Evolutionary conservation across 2,888 invertebrate genomes (phyloP).

Genomic region (Notodonta dromedarius): DNA sequence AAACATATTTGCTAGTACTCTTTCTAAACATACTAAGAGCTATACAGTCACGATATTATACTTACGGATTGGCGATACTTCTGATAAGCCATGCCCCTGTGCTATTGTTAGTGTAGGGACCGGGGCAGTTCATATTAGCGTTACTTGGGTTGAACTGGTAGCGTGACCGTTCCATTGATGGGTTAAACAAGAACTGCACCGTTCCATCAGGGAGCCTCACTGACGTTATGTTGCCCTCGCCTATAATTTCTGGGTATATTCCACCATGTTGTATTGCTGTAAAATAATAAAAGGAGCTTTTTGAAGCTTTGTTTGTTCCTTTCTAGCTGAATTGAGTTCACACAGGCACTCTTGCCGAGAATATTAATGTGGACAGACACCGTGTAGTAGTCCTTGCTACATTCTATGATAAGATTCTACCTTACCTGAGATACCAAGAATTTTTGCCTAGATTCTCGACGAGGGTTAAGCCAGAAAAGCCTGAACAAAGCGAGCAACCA

Average conservation of each 20-base stretch:
- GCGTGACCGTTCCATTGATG: conserved; percentile 45
- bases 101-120: conserved; percentile 31
- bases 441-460: too few relatives aligned
- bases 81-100: conserved; percentile 63
- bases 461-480: too few relatives aligned
- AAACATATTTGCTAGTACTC: not conserved
- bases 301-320: too few relatives aligned
- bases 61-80: conserved; percentile 64
- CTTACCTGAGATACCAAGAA: too few relatives aligned
- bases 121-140: conserved; percentile 24
- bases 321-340: too few relatives aligned
- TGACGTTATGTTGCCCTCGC: conserved; percentile 70
- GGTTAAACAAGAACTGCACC: conserved; percentile 64
- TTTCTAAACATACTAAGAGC: not conserved
- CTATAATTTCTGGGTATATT: conserved; percentile 53
- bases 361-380: too few relatives aligned
- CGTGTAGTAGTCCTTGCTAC: too few relatives aligned
- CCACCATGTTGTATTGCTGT: conserved; percentile 20
- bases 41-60: conserved; percentile 17
- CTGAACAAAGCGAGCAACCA: too few relatives aligned
- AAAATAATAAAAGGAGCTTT: conserved; percentile 10
- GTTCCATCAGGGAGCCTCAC: conserved; percentile 65
- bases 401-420: too few relatives aligned
- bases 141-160: conserved; percentile 16
- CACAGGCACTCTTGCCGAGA: too few relatives aligned